Base-by-base conservation (phyloP, 37 sponge, comb jelly and placozoan species). In the Amphimedon queenslandica region DNA sequence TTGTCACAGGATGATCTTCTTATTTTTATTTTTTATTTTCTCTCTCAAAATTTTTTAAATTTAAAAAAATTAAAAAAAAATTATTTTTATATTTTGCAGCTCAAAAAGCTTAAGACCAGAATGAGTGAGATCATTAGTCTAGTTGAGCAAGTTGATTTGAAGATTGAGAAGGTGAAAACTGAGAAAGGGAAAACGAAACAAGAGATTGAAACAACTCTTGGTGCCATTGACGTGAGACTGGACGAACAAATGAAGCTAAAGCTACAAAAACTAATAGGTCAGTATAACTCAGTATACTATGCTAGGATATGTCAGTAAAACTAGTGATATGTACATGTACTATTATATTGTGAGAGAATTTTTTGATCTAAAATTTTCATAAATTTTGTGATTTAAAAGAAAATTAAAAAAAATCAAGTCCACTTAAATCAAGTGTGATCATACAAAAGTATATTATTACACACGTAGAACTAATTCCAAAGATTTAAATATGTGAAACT, bases 101-200 rank as follows among this genome's bases (percentile, higher is more conserved):
- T 58, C 27, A 55, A 20, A 42, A 71, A 75, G 21, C 70, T 89
- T 24, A 70, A 67, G 55, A 71, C 83, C 6, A 76, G 58, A n/a
- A 51, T 89, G 73, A 67, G 64, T 39, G 72, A 42, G 2, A 36
- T 84, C 0, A 40, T 77, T 4, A 72, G 8, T 16, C 43, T 40
- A 5, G 77, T 79, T 4, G 64, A 84, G 77, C 58, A 72, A 39
- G 78, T 80, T 55, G 78, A 82, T 40, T 77, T 37, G 55, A 82
- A 42, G 57, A 71, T 88, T 60, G 81, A 77, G 21, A 60, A 34
- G 28, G 72, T 88, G 1, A 76, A 36, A n/a, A 57, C 68, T 13
- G 57, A 43, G 28, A 29, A 33, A 55, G 40, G 24, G 18, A 37
- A 64, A 5, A 28, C 39, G 4, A 37, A 67, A 56, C 29, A 61